These are phyloP conservation scores for Eupithecia insigniata DNA, from an alignment of 2,888 invertebrate genomes.

Conservation along the genomic window DNA sequence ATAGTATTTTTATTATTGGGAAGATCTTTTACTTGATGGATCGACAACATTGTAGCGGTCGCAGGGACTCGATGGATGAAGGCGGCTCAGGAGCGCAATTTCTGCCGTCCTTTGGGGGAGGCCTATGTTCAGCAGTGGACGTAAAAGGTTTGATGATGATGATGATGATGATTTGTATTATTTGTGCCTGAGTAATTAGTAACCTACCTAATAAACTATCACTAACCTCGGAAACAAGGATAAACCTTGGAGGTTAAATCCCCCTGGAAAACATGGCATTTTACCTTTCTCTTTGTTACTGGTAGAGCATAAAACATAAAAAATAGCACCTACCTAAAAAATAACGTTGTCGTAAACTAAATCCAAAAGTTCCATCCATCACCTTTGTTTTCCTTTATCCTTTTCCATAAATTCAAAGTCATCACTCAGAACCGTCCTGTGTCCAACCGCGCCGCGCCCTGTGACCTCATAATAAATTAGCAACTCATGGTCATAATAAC, in stretches of 20 bases:
- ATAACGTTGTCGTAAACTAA: slow-evolving; percentile 5
- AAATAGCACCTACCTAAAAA: neutral
- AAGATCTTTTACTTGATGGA: too few relatives aligned
- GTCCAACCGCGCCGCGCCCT: slow-evolving; percentile 70
- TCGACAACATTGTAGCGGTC: too few relatives aligned
- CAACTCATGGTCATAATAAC: slow-evolving; percentile 63
- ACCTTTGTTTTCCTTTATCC: slow-evolving; percentile 20
- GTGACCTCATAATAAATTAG: slow-evolving; percentile 76
- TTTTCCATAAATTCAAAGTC: slow-evolving; percentile 35
- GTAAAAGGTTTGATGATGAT: too few relatives aligned
- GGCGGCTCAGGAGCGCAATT: too few relatives aligned
- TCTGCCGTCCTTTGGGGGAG: too few relatives aligned
- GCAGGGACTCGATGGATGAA: too few relatives aligned
- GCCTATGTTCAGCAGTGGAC: too few relatives aligned
- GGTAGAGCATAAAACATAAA: neutral
- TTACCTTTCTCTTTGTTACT: neutral
- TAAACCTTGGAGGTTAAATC: neutral
- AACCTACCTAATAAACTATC: too few relatives aligned
- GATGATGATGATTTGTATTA: too few relatives aligned
- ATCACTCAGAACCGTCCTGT: slow-evolving; percentile 47
- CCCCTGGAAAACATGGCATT: neutral
- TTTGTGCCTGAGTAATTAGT: too few relatives aligned
- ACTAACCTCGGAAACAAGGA: too few relatives aligned
- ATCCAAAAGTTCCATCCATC: neutral
- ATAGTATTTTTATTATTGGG: too few relatives aligned